A percentile compares a stretch with the other conserved stretches of the same genome.
Conservation (phyloP, 2,797 vertebrate genomes). For the Dermochelys coriacea region DNA sequence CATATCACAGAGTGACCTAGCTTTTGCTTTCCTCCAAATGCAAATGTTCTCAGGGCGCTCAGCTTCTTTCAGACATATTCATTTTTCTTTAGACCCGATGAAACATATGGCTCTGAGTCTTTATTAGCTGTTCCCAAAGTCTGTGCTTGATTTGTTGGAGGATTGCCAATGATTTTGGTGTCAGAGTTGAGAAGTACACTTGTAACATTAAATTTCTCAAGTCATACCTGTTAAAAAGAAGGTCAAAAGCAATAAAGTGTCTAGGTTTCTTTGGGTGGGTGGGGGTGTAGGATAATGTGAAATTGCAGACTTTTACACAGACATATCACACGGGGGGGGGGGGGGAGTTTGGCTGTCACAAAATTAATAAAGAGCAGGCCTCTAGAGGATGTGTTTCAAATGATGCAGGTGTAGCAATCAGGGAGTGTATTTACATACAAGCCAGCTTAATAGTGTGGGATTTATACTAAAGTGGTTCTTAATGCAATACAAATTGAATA, state of each 20-base stretch:
- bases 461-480: slow-evolving; percentile 60
- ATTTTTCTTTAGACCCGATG: not conserved
- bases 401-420: slow-evolving; percentile 45
- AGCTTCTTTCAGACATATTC: not conserved
- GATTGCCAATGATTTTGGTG: slow-evolving; percentile 44
- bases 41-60: slow-evolving; percentile 58
- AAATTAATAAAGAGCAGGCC: slow-evolving; percentile 61
- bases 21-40: slow-evolving; percentile 54
- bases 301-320: not conserved
- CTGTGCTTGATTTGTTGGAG: slow-evolving; percentile 55
- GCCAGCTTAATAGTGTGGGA: slow-evolving; percentile 49
- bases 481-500: slow-evolving; percentile 53
- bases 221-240: slow-evolving; percentile 52
- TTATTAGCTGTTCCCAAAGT: not conserved
- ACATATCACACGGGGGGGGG: slow-evolving; percentile 15
- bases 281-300: not conserved
- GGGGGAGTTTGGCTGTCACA: slow-evolving; percentile 66
- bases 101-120: slow-evolving; percentile 28
- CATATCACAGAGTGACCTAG: not conserved
- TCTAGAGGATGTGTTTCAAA: slow-evolving; percentile 22
- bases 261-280: not conserved
- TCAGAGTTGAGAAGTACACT: slow-evolving; percentile 37
- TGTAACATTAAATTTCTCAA: slow-evolving; percentile 21
- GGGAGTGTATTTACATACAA: slow-evolving; percentile 27
- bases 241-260: slow-evolving; percentile 68